A percentile compares a stretch with the other conserved stretches of the same genome.
Evolutionary conservation across 2,113 vertebrate species (phyloP).

Genomic region (Actenoides lindsayi): DNA sequence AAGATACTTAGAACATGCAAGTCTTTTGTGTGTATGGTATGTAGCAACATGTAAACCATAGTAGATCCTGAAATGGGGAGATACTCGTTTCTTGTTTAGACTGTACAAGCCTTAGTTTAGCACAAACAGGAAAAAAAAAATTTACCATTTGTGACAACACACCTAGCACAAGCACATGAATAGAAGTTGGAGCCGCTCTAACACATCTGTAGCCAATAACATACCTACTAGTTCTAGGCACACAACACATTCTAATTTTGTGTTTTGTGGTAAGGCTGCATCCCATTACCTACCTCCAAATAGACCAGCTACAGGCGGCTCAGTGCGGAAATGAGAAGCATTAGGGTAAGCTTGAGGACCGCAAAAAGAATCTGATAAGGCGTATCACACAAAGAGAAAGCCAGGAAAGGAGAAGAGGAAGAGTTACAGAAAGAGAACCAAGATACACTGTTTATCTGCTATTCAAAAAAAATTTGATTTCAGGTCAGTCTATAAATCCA

Average conservation of each 20-base stretch:
- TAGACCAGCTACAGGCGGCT: conserved; percentile 86
- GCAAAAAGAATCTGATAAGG: conserved; percentile 88
- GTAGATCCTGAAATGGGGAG: conserved; percentile 48
- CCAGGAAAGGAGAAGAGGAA: conserved; percentile 59
- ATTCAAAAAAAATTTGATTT: neutral
- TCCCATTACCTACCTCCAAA: conserved; percentile 84
- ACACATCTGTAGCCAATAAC: neutral
- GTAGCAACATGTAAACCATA: neutral
- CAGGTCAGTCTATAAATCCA: conserved; percentile 12
- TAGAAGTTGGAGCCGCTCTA: neutral
- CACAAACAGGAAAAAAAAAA: neutral
- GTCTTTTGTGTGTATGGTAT: neutral
- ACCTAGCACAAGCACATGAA: neutral
- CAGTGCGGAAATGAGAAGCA: conserved; percentile 83
- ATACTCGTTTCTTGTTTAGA: conserved; percentile 41
- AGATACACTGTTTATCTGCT: neutral
- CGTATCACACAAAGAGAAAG: conserved; percentile 60
- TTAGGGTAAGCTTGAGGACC: conserved; percentile 83
- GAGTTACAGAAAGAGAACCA: conserved; percentile 63
- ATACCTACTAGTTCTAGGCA: neutral
- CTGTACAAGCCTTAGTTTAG: neutral
- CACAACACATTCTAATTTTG: neutral
- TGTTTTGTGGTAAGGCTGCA: neutral
- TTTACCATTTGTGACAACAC: neutral
- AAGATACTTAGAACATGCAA: neutral